Percentiles rank a stretch among this genome's conserved stretches.
These are phyloP conservation scores for Protomyctophum bolini DNA, from an alignment of 2,113 vertebrate species.

Conservation along the genomic window DNA sequence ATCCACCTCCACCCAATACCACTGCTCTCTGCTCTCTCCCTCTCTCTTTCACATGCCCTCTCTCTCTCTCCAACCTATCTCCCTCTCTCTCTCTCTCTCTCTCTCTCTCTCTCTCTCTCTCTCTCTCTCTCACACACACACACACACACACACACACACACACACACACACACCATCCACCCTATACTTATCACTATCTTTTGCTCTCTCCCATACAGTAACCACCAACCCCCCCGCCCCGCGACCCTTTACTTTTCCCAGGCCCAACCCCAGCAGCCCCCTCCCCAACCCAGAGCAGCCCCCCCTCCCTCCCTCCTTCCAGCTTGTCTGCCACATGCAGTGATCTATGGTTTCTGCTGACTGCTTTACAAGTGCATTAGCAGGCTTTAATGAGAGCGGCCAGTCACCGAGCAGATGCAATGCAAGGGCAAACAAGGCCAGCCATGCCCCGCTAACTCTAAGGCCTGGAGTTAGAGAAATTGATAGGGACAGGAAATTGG, in stretches of 20 bases:
- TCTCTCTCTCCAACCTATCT: conserved; percentile 52
- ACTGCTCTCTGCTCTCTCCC: conserved; percentile 76
- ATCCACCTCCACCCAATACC: conserved; percentile 90
- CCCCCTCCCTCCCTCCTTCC: conserved; percentile 60
- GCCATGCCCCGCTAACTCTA: conserved; percentile 80
- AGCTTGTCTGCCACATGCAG: conserved; percentile 87
- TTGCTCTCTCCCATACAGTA: conserved; percentile 12
- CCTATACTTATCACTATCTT: conserved; percentile 41
- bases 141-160: too few species aligned
- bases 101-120: conserved; percentile 5
- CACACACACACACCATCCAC: conserved; percentile 1
- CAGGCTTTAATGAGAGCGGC: conserved; percentile 97
- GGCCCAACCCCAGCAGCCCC: conserved; percentile 1
- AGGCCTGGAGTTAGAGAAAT: conserved; percentile 20
- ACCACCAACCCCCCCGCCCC: conserved; percentile 13
- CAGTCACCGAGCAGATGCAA: conserved; percentile 94
- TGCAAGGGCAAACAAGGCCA: conserved; percentile 86
- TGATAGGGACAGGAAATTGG: too few species aligned
- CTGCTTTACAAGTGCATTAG: conserved; percentile 99
- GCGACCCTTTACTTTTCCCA: conserved; percentile 63
- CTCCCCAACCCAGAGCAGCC: too few species aligned
- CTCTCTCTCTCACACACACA: not conserved
- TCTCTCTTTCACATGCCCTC: conserved; percentile 36
- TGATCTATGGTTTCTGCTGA: conserved; percentile 97
- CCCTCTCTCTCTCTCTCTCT: not conserved